phyloP scores from a whole-genome alignment of 2,888 invertebrate species.

The Ennomos quercinarius region DNA sequence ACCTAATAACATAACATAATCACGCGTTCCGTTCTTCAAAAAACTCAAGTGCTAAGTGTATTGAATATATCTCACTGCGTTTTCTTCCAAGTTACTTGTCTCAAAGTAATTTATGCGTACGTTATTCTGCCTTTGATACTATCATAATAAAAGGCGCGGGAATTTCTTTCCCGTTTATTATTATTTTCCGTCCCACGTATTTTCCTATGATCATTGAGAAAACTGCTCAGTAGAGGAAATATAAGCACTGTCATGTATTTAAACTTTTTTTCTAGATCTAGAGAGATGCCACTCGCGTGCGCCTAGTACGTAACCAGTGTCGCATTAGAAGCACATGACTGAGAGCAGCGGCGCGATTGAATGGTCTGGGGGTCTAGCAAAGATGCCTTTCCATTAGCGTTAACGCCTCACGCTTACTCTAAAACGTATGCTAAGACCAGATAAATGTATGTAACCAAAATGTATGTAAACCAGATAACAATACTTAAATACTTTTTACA shows the following conservation, averaged over 20 bases:
- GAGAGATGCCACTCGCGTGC: not conserved
- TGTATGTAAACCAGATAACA: too few relatives aligned
- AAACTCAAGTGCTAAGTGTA: constrained; percentile 1
- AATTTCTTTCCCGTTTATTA: constrained; percentile 25
- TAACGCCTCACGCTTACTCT: too few relatives aligned
- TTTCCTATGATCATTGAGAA: constrained; percentile 1
- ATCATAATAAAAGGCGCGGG: not conserved
- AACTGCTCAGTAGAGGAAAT: not conserved
- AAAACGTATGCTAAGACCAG: too few relatives aligned
- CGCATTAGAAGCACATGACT: too few relatives aligned
- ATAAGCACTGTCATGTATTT: not conserved
- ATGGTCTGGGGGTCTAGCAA: too few relatives aligned
- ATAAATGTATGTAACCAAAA: too few relatives aligned
- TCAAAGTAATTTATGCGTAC: constrained; percentile 23
- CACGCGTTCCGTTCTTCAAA: not conserved
- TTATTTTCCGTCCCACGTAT: constrained; percentile 24
- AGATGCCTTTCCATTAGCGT: too few relatives aligned
- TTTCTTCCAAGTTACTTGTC: constrained; percentile 16
- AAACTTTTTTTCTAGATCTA: not conserved
- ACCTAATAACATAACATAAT: not conserved
- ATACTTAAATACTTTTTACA: too few relatives aligned
- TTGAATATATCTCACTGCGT: not conserved
- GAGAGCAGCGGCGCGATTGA: too few relatives aligned
- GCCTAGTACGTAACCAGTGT: too few relatives aligned
- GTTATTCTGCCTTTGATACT: constrained; percentile 23